phyloP scores from a whole-genome alignment of 2,113 vertebrate genomes.

The Dasypus novemcinctus region DNA sequence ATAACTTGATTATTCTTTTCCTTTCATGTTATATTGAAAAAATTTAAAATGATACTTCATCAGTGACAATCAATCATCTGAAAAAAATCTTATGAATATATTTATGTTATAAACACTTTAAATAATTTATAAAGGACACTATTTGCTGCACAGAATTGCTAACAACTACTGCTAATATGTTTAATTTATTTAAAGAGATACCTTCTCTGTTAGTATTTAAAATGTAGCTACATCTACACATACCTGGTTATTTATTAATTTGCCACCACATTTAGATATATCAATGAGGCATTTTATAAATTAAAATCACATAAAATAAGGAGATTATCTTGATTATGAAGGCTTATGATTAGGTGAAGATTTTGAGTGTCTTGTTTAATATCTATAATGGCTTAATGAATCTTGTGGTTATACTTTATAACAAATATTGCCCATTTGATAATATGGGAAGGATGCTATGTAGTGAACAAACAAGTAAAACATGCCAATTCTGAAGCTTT shows the following conservation, averaged over 20 bases:
- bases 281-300: conserved; percentile 54
- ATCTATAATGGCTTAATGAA: conserved; percentile 18
- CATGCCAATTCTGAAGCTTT: conserved; percentile 27
- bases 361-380: conserved; percentile 45
- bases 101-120: conserved; percentile 47
- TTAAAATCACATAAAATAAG: conserved; percentile 57
- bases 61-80: conserved; percentile 20
- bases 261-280: conserved; percentile 47
- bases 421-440: background rate
- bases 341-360: conserved; percentile 37
- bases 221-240: conserved; percentile 41
- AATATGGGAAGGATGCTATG: background rate
- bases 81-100: conserved; percentile 62
- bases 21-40: background rate
- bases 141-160: conserved; percentile 47
- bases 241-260: conserved; percentile 63
- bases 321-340: conserved; percentile 48
- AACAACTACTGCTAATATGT: conserved; percentile 60
- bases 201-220: conserved; percentile 43
- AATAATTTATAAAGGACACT: conserved; percentile 59
- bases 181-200: conserved; percentile 64
- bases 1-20: background rate
- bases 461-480: background rate
- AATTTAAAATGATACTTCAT: background rate
- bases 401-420: background rate